These are phyloP conservation scores for Colaptes auratus DNA, from an alignment of 2,113 vertebrate genomes.

Conservation along the genomic window DNA sequence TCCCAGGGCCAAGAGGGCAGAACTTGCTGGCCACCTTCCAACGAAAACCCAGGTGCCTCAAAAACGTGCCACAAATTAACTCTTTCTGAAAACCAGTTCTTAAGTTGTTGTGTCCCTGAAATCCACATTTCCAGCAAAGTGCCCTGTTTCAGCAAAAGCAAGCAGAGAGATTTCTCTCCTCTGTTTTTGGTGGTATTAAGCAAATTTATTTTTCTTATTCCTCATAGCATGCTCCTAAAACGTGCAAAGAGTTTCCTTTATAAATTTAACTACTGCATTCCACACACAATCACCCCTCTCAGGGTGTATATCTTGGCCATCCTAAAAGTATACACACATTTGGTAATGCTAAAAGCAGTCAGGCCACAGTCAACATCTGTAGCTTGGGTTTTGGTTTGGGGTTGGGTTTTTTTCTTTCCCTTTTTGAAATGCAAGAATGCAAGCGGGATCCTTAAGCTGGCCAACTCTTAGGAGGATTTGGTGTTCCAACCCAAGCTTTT, in stretches of 20 bases:
- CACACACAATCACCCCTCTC: background rate
- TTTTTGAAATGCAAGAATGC: background rate
- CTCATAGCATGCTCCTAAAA: background rate
- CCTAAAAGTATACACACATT: background rate
- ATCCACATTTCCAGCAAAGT: background rate
- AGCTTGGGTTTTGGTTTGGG: background rate
- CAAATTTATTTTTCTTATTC: background rate
- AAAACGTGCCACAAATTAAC: background rate
- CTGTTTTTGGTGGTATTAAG: background rate
- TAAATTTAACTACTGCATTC: conserved; percentile 54
- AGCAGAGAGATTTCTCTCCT: background rate
- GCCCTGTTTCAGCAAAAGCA: background rate
- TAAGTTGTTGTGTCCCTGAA: background rate
- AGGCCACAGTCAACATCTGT: conserved; percentile 23
- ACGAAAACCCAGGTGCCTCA: background rate
- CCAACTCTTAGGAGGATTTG: conserved; percentile 20
- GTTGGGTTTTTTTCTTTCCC: background rate
- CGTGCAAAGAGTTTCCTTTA: conserved; percentile 13
- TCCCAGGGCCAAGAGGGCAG: background rate
- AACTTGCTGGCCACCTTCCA: background rate
- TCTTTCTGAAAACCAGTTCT: background rate
- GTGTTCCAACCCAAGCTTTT: conserved; percentile 7
- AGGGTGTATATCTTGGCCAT: conserved; percentile 44
- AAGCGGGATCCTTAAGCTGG: conserved; percentile 34
- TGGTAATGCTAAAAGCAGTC: conserved; percentile 49